phyloP scores from a whole-genome alignment of 1,140 invertebrate species.

The Papilio xuthus region DNA sequence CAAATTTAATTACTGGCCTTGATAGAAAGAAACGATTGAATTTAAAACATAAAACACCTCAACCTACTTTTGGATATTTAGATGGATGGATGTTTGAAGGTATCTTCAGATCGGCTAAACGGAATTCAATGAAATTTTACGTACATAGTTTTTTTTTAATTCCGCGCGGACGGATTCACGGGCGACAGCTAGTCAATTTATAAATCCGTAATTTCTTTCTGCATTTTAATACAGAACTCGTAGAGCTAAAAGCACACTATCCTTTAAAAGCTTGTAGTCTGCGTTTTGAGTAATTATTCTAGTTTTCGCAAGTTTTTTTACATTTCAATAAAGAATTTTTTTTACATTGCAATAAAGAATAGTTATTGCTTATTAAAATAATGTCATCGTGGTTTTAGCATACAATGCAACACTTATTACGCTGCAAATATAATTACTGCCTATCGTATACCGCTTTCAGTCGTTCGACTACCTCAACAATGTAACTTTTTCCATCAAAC shows the following conservation, averaged over 20 bases:
- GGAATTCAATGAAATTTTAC: no score
- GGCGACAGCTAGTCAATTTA: no score
- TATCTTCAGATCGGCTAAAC: no score
- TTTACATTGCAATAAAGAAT: not conserved
- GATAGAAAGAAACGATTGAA: not conserved
- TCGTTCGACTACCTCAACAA: constrained; percentile 43
- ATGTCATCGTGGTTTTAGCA: constrained; percentile 10
- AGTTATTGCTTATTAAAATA: constrained; percentile 4
- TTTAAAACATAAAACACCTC: no score
- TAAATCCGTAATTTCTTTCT: no score
- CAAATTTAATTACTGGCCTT: not conserved
- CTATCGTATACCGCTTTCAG: constrained; percentile 24
- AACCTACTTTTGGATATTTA: no score
- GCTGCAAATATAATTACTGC: constrained; percentile 13
- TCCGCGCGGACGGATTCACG: no score
- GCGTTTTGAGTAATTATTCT: not conserved
- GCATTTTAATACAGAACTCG: no score
- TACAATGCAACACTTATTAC: constrained; percentile 13
- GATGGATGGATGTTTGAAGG: no score
- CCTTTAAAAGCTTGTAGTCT: no score
- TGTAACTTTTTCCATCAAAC: constrained; percentile 52
- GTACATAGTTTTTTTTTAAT: no score
- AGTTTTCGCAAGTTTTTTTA: not conserved
- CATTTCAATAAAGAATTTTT: not conserved
- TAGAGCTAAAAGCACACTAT: no score